Evolutionary conservation across 2,113 vertebrate species (phyloP), one percentile per base, ranked within the genome.

Genomic region (Erythrocebus patas): DNA sequence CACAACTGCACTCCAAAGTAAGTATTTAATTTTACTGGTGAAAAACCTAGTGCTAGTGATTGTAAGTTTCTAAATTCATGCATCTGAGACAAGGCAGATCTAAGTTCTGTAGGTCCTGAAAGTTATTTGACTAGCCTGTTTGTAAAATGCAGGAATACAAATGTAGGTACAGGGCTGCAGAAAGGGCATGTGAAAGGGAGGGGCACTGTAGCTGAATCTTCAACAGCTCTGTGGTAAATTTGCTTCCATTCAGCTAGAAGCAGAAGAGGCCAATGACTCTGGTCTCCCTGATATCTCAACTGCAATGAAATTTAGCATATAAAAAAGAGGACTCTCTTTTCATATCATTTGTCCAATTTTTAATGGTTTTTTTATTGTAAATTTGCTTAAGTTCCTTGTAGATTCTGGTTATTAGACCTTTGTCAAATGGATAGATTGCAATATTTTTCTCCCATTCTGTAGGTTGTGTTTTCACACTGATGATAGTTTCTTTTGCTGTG

Each of bases 121-220:
- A 40, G 1, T 35, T 43, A 1, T 50, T 55, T 59, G 4, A 43
- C 18, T n/a, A 43, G 8, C 16, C 0, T 5, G 52, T 52, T 32
- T 27, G 9, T 16, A 79, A 52, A 40, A 52, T 14, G 38, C 27
- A 43, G 6, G 12, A 32, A 13, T 16, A n/a, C 2, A 45, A 23
- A 45, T 35, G 13, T 48, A 38, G 9, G 27, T 10, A 8, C 9
- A 25, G 68, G 20, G 12, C 50, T 87, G 5, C 0, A 6, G 8
- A 59, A 85, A 2, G 43, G 0, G 11, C 3, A 16, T 35, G 17
- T 76, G 43, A 35, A 27, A 45, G 13, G 8, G 9, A 50, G 11
- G 16, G 7, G 13, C 2, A 0, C 32, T 55, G 2, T 4, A 6
- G 13, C 32, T 7, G 17, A 23, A 43, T 38, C 10, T 27, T 81